Percentiles rank a stretch among this genome's conserved stretches.
Conservation (phyloP, 92 coral and sea anemone species). For the Siderastrea radians region DNA sequence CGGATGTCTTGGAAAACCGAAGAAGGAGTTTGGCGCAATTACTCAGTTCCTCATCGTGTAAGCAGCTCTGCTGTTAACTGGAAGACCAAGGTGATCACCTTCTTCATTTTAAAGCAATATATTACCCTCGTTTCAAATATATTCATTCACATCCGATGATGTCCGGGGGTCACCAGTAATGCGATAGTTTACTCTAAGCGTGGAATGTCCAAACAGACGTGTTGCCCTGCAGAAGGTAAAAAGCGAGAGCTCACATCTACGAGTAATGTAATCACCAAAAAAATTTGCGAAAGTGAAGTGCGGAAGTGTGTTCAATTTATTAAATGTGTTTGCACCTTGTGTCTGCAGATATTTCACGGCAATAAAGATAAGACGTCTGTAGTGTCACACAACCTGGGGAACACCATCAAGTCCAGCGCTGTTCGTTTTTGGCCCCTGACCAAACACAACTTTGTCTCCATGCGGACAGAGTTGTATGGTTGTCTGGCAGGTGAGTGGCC, state of each 20-base stretch:
- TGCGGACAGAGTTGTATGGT: constrained; percentile 82
- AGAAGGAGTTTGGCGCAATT: constrained; percentile 65
- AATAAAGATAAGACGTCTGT: constrained; percentile 73
- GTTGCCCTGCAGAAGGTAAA: no score
- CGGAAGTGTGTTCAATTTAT: neutral
- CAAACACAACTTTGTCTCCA: constrained; percentile 66
- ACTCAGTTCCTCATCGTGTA: constrained; percentile 51
- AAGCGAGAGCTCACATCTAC: no score
- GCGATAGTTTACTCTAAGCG: neutral
- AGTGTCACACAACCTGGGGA: constrained; percentile 56
- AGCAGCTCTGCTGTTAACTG: constrained; percentile 52
- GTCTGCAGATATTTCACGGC: constrained; percentile 73
- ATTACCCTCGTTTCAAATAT: neutral
- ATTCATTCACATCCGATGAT: neutral
- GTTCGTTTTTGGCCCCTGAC: constrained; percentile 77
- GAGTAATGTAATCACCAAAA: no score
- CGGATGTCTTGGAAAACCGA: constrained; percentile 70
- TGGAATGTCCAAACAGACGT: no score
- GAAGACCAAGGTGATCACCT: constrained; percentile 66
- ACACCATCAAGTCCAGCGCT: constrained; percentile 60
- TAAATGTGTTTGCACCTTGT: neutral
- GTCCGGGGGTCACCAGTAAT: neutral
- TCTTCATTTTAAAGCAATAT: neutral
- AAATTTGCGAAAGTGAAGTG: no score
- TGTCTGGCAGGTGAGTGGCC: constrained; percentile 65